phyloP scores from a whole-genome alignment of 2,888 invertebrate species.

The Chloromyia formosa region DNA sequence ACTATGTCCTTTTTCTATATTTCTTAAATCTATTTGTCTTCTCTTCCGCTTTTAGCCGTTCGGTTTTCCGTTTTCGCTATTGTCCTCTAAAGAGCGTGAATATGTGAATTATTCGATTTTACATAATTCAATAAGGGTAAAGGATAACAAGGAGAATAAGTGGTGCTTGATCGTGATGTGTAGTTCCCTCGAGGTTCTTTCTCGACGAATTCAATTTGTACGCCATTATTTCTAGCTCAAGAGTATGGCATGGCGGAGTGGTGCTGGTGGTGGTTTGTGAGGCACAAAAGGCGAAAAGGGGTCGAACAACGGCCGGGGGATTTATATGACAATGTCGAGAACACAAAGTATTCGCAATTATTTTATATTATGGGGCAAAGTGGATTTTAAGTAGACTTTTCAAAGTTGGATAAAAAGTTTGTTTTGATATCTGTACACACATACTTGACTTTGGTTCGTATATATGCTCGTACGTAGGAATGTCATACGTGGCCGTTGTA shows the following conservation, averaged over 20 bases:
- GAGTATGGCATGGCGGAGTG: not conserved
- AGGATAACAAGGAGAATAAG: slow-evolving; percentile 37
- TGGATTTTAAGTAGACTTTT: slow-evolving; percentile 33
- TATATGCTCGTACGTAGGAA: not conserved
- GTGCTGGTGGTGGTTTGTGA: no score
- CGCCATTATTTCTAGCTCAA: slow-evolving; percentile 22
- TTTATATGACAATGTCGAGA: slow-evolving; percentile 32
- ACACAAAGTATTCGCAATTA: slow-evolving; percentile 31
- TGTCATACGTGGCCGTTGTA: not conserved
- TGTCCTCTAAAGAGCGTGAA: slow-evolving; percentile 39
- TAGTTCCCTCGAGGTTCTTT: slow-evolving; percentile 33
- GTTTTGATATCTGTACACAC: slow-evolving; percentile 15
- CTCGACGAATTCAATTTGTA: slow-evolving; percentile 31
- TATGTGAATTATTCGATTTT: slow-evolving; percentile 41
- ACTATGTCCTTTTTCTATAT: slow-evolving; percentile 10
- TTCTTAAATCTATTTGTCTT: slow-evolving; percentile 37
- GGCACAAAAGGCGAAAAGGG: no score
- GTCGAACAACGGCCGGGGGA: not conserved
- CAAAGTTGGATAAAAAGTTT: slow-evolving; percentile 26
- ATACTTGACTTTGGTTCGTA: not conserved
- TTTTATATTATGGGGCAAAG: slow-evolving; percentile 33
- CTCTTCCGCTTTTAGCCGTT: slow-evolving; percentile 25
- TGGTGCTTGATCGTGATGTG: slow-evolving; percentile 41
- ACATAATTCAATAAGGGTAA: slow-evolving; percentile 41
- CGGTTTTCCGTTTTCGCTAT: slow-evolving; percentile 28